Evolutionary conservation across 2,113 vertebrate genomes (phyloP).

Genomic region (Argyrosomus japonicus): DNA sequence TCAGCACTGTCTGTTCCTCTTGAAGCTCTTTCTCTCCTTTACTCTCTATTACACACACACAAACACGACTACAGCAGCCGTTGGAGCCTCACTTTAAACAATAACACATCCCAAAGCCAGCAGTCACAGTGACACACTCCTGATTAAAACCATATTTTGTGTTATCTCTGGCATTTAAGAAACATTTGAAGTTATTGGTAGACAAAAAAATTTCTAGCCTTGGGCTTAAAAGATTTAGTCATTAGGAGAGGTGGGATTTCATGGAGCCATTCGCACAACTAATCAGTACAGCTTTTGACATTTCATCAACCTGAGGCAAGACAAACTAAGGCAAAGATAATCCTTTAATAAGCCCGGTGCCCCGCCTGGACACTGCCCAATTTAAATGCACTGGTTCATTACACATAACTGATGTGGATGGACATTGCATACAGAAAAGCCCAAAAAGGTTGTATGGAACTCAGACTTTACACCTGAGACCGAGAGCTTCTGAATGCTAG

Average conservation of each 20-base stretch:
- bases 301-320: conserved; percentile 68
- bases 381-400: conserved; percentile 58
- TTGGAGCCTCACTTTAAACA: conserved; percentile 29
- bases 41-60: conserved; percentile 16
- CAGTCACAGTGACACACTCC: conserved; percentile 19
- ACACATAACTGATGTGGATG: conserved; percentile 34
- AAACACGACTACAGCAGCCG: conserved; percentile 11
- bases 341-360: conserved; percentile 27
- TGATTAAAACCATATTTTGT: conserved; percentile 46
- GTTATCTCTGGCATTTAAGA: conserved; percentile 26
- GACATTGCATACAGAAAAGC: conserved; percentile 27
- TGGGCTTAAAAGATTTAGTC: conserved; percentile 45
- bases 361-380: conserved; percentile 32
- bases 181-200: conserved; percentile 23
- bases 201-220: conserved; percentile 55
- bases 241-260: conserved; percentile 47
- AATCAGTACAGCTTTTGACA: conserved; percentile 60
- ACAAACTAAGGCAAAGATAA: conserved; percentile 53
- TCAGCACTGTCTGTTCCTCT: conserved; percentile 52
- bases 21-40: conserved; percentile 22
- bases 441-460: conserved; percentile 37
- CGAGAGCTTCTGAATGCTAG: conserved; percentile 18
- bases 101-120: conserved; percentile 32
- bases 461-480: conserved; percentile 50
- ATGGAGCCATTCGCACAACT: conserved; percentile 30